A percentile compares a stretch with the other conserved stretches of the same genome.
phyloP scores from a whole-genome alignment of 2,888 invertebrate genomes.

The Neoitamus cyanurus region DNA sequence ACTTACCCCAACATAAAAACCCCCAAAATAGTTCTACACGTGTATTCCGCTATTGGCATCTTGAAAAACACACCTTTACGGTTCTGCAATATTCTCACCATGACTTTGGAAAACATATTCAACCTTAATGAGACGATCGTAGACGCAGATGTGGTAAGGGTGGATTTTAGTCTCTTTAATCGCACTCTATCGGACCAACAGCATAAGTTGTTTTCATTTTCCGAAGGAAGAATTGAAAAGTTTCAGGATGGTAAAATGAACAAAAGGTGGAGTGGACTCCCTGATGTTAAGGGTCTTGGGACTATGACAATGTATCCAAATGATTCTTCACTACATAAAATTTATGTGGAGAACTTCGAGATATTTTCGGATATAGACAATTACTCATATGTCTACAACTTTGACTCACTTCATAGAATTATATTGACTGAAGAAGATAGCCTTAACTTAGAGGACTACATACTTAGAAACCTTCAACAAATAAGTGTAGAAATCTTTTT shows the following conservation, averaged over 20 bases:
- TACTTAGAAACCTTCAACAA: not conserved
- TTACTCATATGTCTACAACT: not conserved
- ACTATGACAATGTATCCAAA: not conserved
- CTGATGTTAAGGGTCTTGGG: not conserved
- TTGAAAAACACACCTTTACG: not conserved
- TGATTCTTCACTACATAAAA: not conserved
- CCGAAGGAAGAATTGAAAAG: not conserved
- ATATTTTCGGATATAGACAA: not conserved
- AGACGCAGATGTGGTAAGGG: not conserved
- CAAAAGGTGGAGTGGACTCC: not conserved
- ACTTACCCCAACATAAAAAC: not conserved
- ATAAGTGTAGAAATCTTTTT: not conserved
- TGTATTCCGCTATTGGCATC: slow-evolving; percentile 8
- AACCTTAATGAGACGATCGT: not conserved
- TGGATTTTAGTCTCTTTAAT: not conserved
- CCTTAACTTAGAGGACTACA: not conserved
- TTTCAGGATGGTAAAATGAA: not conserved
- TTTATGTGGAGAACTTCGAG: not conserved
- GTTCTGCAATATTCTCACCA: not conserved
- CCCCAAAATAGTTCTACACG: not conserved
- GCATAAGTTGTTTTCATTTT: not conserved
- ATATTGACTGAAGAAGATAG: not conserved
- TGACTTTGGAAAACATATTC: not conserved
- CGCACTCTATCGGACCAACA: not conserved
- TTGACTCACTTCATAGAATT: not conserved